Conservation (phyloP, 2,797 vertebrate genomes). For the Paratrypauchen microcephalus region DNA sequence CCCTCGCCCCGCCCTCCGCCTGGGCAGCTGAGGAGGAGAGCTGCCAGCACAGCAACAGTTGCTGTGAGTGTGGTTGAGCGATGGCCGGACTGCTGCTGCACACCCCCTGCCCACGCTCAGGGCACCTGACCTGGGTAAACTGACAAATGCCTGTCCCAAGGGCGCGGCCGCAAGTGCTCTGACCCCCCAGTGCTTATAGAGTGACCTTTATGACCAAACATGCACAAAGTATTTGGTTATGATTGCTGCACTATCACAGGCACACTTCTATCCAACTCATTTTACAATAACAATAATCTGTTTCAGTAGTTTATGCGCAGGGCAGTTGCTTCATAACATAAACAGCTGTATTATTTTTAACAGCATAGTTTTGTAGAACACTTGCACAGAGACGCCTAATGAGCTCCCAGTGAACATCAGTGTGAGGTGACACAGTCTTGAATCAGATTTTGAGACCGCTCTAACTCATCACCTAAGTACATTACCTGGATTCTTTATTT, state of each 20-base stretch:
- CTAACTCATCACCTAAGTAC: no score
- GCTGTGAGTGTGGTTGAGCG: conserved; percentile 61
- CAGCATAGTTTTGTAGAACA: background rate
- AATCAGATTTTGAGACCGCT: conserved; percentile 26
- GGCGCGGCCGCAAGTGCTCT: conserved; percentile 43
- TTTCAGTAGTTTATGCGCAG: background rate
- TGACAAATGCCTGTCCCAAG: conserved; percentile 67
- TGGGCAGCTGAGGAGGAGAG: conserved; percentile 63
- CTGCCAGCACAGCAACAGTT: conserved; percentile 68
- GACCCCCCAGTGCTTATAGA: conserved; percentile 29
- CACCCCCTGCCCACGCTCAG: conserved; percentile 45
- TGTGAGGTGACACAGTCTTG: conserved; percentile 10
- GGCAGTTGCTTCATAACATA: background rate
- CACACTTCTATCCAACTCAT: conserved; percentile 5
- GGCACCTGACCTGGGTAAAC: conserved; percentile 73
- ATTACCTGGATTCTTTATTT: background rate
- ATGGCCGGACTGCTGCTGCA: conserved; percentile 65
- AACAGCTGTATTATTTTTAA: background rate
- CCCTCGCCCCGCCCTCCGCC: conserved; percentile 8
- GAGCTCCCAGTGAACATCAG: conserved; percentile 38
- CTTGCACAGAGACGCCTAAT: conserved; percentile 24
- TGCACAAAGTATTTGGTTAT: background rate
- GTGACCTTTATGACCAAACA: conserved; percentile 33
- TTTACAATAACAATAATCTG: background rate
- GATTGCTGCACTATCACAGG: conserved; percentile 7